phyloP scores from a whole-genome alignment of 2,888 invertebrate genomes.

The Phania funesta region DNA sequence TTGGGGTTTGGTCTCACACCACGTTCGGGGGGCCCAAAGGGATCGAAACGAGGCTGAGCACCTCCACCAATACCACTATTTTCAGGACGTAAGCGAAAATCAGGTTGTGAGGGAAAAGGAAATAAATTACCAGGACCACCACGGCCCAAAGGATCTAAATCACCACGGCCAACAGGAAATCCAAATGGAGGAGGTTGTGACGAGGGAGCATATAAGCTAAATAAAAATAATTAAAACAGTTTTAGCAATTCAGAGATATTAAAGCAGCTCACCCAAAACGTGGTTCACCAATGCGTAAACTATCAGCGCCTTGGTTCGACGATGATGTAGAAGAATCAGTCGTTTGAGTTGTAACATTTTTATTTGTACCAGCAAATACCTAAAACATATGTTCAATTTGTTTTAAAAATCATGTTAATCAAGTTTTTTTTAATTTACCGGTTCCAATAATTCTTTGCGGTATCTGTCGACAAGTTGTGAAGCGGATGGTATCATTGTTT shows the following conservation, averaged over 20 bases:
- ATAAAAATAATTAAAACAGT: background rate
- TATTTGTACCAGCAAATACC: conserved; percentile 76
- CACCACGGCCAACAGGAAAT: conserved; percentile 85
- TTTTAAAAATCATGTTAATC: background rate
- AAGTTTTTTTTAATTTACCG: conserved; percentile 77
- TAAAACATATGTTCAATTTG: conserved; percentile 47
- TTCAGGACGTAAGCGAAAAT: conserved; percentile 53
- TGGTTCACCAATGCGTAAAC: conserved; percentile 74
- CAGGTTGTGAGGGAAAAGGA: conserved; percentile 71
- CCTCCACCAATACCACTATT: conserved; percentile 73
- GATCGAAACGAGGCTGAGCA: conserved; percentile 88
- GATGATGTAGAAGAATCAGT: conserved; percentile 38
- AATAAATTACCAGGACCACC: conserved; percentile 77
- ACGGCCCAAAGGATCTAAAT: conserved; percentile 88
- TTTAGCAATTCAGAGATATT: background rate
- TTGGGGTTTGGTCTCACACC: conserved; percentile 82
- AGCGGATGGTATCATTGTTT: conserved; percentile 84
- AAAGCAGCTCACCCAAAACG: conserved; percentile 50
- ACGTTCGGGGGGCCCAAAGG: conserved; percentile 86
- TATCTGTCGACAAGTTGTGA: conserved; percentile 83
- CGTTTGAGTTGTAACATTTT: conserved; percentile 77
- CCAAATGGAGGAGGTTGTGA: conserved; percentile 74
- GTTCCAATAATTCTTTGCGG: conserved; percentile 85
- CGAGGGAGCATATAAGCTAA: conserved; percentile 65
- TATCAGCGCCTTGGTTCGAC: conserved; percentile 68